phyloP scores from a whole-genome alignment of 2,888 invertebrate species.

The Melinaea menophilus region DNA sequence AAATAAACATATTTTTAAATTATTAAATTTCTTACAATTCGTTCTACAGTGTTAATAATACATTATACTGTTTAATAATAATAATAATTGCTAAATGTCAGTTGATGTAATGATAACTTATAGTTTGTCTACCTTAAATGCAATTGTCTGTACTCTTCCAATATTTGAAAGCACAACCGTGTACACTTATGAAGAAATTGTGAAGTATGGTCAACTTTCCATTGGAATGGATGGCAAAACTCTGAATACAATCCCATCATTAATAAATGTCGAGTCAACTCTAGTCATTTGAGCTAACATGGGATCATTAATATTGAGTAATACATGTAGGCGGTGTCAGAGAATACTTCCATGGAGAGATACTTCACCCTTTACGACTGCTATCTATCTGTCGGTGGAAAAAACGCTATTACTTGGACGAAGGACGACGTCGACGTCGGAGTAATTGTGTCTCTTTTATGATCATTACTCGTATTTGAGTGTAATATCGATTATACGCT shows the following conservation, averaged over 20 bases:
- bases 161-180: background rate
- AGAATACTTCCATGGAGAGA: slow-evolving; percentile 66
- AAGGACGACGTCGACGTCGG: slow-evolving; percentile 39
- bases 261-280: slow-evolving; percentile 69
- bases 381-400: slow-evolving; percentile 63
- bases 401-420: slow-evolving; percentile 45
- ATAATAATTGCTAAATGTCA: no score
- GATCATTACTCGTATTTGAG: slow-evolving; percentile 33
- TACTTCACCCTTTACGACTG: slow-evolving; percentile 72
- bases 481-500: slow-evolving; percentile 47
- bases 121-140: no score
- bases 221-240: slow-evolving; percentile 49
- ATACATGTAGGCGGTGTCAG: slow-evolving; percentile 64
- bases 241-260: slow-evolving; percentile 63
- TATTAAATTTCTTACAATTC: no score
- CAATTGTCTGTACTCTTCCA: no score
- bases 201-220: slow-evolving; percentile 18
- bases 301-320: slow-evolving; percentile 76
- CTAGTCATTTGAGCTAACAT: slow-evolving; percentile 71
- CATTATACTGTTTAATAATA: no score
- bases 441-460: slow-evolving; percentile 15
- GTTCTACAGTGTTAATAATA: no score
- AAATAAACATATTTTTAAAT: no score
- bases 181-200: background rate
- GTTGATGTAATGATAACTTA: no score